Evolutionary conservation across 2,113 vertebrate species (phyloP).

Genomic region (Sporophila hypoxantha): DNA sequence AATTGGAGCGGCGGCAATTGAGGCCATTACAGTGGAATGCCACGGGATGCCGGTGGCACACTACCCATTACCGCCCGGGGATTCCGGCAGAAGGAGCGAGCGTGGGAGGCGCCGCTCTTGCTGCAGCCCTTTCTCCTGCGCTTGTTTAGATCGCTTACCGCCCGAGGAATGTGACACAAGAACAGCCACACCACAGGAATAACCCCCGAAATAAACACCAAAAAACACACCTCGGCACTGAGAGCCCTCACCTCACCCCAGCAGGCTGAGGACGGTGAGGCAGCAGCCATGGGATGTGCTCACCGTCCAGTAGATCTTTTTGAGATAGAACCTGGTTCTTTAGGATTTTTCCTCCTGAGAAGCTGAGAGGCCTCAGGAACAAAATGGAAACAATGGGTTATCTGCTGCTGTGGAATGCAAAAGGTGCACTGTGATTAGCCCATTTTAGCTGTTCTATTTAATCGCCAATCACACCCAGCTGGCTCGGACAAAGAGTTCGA

Average conservation of each 20-base stretch:
- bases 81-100: slow-evolving; percentile 7
- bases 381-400: no score
- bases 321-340: no score
- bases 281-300: not conserved
- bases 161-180: not conserved
- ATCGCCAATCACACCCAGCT: no score
- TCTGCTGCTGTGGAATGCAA: no score
- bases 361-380: no score
- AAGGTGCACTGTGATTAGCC: no score
- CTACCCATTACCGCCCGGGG: slow-evolving; percentile 36
- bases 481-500: no score
- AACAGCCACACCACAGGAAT: fast-evolving
- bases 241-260: not conserved
- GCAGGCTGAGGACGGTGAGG: not conserved
- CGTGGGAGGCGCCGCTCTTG: slow-evolving; percentile 10
- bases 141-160: slow-evolving; percentile 34
- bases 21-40: slow-evolving; percentile 16
- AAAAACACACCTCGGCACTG: not conserved
- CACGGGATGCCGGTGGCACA: not conserved
- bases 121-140: not conserved
- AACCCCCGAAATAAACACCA: not conserved
- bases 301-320: no score
- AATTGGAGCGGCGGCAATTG: slow-evolving; percentile 17
- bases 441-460: no score
- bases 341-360: no score